A percentile compares a stretch with the other conserved stretches of the same genome.
These are phyloP conservation scores for Grus americana DNA, from an alignment of 2,113 vertebrate genomes.

Conservation along the genomic window DNA sequence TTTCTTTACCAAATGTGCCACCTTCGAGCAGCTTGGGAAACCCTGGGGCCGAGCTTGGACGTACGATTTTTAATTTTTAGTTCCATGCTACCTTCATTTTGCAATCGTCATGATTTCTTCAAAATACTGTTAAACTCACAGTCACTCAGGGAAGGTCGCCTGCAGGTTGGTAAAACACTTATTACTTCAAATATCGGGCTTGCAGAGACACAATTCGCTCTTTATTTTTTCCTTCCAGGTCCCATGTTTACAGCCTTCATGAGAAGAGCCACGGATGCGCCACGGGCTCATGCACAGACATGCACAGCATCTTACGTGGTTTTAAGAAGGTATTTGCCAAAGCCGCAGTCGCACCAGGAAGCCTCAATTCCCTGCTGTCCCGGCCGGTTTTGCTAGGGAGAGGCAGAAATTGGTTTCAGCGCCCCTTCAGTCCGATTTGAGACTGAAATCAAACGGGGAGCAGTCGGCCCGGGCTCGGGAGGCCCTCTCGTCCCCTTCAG, in stretches of 20 bases:
- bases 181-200: background rate
- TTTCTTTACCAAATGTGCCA: background rate
- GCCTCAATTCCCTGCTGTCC: background rate
- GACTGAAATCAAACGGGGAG: background rate
- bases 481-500: background rate
- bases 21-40: background rate
- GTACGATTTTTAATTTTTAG: background rate
- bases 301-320: background rate
- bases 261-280: background rate
- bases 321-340: background rate
- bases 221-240: background rate
- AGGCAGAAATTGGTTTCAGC: background rate
- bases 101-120: accelerated
- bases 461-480: accelerated
- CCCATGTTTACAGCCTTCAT: background rate
- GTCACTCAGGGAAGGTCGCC: background rate
- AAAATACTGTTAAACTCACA: background rate
- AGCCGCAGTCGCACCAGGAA: background rate
- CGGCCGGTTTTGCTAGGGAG: background rate
- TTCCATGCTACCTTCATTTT: background rate
- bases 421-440: accelerated
- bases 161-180: background rate
- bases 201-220: background rate
- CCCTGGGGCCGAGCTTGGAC: accelerated
- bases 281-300: background rate